Evolutionary conservation across 1,140 invertebrate genomes (phyloP), one percentile per base, ranked within the genome.

Genomic region (Vanessa tameamea): DNA sequence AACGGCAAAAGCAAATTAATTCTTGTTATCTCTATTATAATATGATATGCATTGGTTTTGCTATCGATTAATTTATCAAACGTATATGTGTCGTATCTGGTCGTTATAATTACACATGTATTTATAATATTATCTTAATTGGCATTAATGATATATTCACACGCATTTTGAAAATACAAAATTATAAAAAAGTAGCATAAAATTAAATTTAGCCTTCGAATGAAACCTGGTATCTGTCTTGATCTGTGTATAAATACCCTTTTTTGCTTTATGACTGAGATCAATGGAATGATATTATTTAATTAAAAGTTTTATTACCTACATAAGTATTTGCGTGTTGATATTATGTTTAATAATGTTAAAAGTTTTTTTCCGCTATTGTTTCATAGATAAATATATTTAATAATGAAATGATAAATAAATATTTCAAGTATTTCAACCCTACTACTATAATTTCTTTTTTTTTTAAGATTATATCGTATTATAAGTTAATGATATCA

Each of bases 111-210:
- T 47, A 72, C 64, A 66, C 48, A 37, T 72, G 48, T 64, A 47
- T 64, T 63, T 64, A 64, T 53, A 53, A 64, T 70, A 64, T n/a
- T 71, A 64, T 71, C 47, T 53, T 55, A 71, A 64, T 53, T 64
- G 61, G 23, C 53, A 31, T 72, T 65, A 15, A 47, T 31, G 53
- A 61, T 61, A 61, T 61, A 61, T 37, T n/a, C 31, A 37, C 15
- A 37, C 57, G 57, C 31, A 61, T 61, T 31, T 61, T 31, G 57
- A 31, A 61, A 61, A 61, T 61, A 20, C 16, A 57, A 57, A 57
- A 57, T 23, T 57, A 57, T 23, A 23, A 23, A 57, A 53, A 57
- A 57, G 53, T 57, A n/a, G 15, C 53, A 57, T 57, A 23, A 57
- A 57, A 57, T 57, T 53, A 53, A 53, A 53, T 8, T 53, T 57